These are phyloP conservation scores for Brachionus rotundiformis DNA, from an alignment of 1,140 invertebrate genomes.

Conservation along the genomic window DNA sequence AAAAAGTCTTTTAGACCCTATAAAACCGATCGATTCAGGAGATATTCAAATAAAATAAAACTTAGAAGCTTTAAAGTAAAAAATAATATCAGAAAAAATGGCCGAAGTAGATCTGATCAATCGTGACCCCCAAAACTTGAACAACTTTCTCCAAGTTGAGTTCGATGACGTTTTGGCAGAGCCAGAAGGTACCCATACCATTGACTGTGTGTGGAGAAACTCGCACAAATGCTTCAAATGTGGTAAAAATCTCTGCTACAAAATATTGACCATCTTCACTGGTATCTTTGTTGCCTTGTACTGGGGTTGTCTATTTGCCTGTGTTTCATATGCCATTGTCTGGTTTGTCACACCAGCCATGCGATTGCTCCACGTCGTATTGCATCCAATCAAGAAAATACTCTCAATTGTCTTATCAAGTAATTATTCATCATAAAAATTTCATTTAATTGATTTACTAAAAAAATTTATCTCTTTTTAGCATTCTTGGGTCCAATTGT, in stretches of 20 bases:
- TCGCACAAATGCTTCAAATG: constrained; percentile 72
- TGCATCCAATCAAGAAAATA: constrained; percentile 57
- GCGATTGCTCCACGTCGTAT: constrained; percentile 56
- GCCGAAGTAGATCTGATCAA: constrained; percentile 49
- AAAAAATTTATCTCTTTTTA: not conserved
- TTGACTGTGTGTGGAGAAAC: constrained; percentile 75
- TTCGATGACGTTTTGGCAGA: constrained; percentile 79
- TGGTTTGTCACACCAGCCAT: constrained; percentile 63
- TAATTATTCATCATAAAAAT: constrained; percentile 51
- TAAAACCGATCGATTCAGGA: not conserved
- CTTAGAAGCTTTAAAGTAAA: not conserved
- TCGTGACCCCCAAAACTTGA: constrained; percentile 53
- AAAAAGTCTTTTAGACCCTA: not conserved
- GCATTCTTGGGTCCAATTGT: constrained; percentile 28
- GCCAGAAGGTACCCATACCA: constrained; percentile 73
- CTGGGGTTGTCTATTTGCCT: constrained; percentile 74
- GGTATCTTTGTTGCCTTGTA: constrained; percentile 72
- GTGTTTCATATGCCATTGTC: constrained; percentile 69
- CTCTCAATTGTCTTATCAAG: constrained; percentile 47
- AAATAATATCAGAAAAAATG: not conserved
- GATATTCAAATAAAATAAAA: not conserved
- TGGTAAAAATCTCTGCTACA: constrained; percentile 73
- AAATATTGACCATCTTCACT: constrained; percentile 70
- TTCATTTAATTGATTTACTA: not conserved
- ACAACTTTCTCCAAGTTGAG: constrained; percentile 55